Conservation (phyloP, 35 echinoderm and acorn worm genomes). For the Ptychodera flava region DNA sequence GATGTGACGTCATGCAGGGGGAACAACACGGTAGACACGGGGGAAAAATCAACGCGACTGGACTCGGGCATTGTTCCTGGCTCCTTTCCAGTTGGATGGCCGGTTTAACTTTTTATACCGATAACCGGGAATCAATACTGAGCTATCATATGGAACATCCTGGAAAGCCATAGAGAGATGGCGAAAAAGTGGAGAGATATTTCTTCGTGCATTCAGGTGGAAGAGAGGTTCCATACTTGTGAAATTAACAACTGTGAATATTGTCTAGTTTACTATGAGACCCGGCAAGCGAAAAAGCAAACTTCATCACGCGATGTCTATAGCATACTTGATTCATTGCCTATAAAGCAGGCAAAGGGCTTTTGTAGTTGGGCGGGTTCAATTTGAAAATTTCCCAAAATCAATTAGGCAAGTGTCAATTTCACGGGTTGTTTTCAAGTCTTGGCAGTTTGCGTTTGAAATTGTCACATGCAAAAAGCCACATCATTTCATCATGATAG, state of each 20-base stretch:
- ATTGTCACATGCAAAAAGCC: too few relatives aligned
- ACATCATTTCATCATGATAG: too few relatives aligned
- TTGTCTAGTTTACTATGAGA: too few relatives aligned
- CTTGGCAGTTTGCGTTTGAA: too few relatives aligned
- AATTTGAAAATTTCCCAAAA: too few relatives aligned
- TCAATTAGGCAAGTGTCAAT: too few relatives aligned
- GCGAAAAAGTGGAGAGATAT: background rate
- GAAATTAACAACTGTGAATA: background rate
- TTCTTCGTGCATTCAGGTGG: background rate
- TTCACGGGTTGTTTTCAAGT: too few relatives aligned
- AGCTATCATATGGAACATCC: background rate
- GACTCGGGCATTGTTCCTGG: background rate
- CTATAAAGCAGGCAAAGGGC: too few relatives aligned
- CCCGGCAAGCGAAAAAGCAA: constrained; percentile 4
- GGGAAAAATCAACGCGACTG: background rate
- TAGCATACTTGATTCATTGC: too few relatives aligned
- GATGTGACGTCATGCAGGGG: background rate
- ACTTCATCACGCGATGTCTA: background rate
- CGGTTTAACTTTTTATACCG: background rate
- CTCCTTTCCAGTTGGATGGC: background rate
- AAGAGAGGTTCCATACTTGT: background rate
- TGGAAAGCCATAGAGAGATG: background rate
- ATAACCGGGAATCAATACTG: background rate
- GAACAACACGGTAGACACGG: background rate
- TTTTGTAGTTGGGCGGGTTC: too few relatives aligned